Evolutionary conservation across 2,113 vertebrate genomes (phyloP).

Genomic region (Poeciliopsis occidentalis): DNA sequence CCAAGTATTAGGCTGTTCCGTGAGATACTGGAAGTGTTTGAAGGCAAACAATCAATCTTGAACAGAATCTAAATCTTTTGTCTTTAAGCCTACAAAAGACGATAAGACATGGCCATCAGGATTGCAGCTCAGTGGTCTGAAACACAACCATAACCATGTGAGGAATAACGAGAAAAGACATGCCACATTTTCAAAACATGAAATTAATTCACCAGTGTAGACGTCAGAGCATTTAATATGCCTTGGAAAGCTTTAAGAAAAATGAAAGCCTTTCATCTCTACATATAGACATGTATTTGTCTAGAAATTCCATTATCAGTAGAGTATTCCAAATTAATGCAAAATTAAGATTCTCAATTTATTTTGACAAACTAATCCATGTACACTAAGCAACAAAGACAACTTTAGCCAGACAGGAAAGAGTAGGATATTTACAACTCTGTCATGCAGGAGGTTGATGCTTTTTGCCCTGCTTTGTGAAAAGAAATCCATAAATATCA

Average conservation of each 20-base stretch:
- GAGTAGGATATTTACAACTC: conserved; percentile 4
- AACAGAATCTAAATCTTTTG: conserved; percentile 24
- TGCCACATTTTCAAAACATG: background rate
- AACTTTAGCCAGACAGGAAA: conserved; percentile 26
- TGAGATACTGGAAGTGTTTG: conserved; percentile 25
- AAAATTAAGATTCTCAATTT: conserved; percentile 17
- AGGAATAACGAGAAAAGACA: conserved; percentile 16
- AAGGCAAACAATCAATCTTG: conserved; percentile 37
- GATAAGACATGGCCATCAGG: conserved; percentile 33
- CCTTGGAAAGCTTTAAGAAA: conserved; percentile 13
- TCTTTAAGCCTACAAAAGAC: conserved; percentile 48
- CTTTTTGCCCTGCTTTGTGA: too few relatives aligned
- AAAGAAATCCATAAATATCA: too few relatives aligned
- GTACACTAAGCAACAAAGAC: background rate
- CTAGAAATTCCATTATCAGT: conserved; percentile 23
- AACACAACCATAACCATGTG: conserved; percentile 16
- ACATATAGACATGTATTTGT: conserved; percentile 19
- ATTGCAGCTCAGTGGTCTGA: conserved; percentile 21
- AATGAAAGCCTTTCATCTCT: conserved; percentile 56
- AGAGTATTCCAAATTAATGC: conserved; percentile 23
- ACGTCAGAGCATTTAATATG: conserved; percentile 50
- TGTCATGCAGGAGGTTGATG: background rate
- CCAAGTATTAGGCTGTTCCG: conserved; percentile 20
- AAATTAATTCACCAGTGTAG: conserved; percentile 26
- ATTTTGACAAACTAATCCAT: background rate